A percentile compares a stretch with the other conserved stretches of the same genome.
Conservation (phyloP, 2,113 vertebrate genomes). For the Steatornis caripensis region DNA sequence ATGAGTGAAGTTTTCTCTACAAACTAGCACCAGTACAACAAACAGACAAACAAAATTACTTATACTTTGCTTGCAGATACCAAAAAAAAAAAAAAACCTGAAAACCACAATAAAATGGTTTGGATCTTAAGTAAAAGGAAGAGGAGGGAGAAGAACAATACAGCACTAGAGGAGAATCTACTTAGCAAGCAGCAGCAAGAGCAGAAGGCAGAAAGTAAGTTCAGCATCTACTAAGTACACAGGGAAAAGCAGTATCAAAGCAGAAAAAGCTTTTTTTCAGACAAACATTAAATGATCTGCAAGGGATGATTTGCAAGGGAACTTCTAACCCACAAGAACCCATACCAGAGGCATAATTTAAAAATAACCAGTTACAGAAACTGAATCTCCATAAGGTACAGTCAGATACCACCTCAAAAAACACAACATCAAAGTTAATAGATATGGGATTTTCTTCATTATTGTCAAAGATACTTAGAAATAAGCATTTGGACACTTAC, state of each 20-base stretch:
- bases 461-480: background rate
- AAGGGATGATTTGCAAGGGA: background rate
- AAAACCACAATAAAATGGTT: background rate
- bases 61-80: background rate
- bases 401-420: background rate
- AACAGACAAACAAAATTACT: background rate
- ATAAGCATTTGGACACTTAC: background rate
- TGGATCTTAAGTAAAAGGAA: background rate
- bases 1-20: background rate
- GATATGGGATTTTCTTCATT: background rate
- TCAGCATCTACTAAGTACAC: background rate
- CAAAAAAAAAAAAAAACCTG: background rate
- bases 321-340: background rate
- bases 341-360: background rate
- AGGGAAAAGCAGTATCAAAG: background rate
- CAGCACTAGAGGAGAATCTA: background rate
- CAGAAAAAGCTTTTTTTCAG: background rate
- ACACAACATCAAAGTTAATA: background rate
- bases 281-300: background rate
- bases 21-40: background rate
- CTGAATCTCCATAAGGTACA: background rate
- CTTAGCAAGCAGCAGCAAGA: background rate
- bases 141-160: background rate
- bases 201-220: background rate
- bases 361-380: conserved; percentile 7